These are phyloP conservation scores for Riparia riparia DNA, from an alignment of 2,113 vertebrate species.

Conservation along the genomic window DNA sequence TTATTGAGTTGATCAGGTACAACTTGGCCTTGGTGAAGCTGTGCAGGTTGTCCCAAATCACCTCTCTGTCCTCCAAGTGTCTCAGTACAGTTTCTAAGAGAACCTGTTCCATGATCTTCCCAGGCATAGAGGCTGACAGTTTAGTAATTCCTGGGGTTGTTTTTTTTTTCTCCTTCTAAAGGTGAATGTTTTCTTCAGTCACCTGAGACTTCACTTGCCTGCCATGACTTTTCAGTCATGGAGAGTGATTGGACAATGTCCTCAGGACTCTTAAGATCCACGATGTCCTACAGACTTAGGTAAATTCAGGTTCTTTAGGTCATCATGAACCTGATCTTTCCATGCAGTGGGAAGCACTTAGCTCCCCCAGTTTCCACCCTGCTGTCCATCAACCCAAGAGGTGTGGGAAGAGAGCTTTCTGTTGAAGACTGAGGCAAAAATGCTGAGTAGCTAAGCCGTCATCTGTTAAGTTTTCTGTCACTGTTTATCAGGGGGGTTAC, in stretches of 20 bases:
- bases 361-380: not conserved
- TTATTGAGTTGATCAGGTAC: not conserved
- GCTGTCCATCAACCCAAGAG: not conserved
- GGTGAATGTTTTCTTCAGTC: not conserved
- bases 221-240: not conserved
- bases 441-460: not conserved
- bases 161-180: not conserved
- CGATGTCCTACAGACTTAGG: fast-evolving
- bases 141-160: not conserved
- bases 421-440: not conserved
- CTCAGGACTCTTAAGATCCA: not conserved
- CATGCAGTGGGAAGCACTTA: not conserved
- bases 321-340: not conserved
- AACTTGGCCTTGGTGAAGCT: not conserved
- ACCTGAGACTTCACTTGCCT: not conserved
- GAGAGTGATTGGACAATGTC: not conserved
- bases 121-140: not conserved
- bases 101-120: not conserved
- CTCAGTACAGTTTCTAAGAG: not conserved
- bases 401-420: not conserved
- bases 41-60: not conserved
- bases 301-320: not conserved
- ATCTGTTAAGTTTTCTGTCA: not conserved
- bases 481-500: not conserved
- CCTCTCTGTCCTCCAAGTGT: not conserved